Conservation (phyloP, 1,140 invertebrate genomes). For the Cephus cinctus region DNA sequence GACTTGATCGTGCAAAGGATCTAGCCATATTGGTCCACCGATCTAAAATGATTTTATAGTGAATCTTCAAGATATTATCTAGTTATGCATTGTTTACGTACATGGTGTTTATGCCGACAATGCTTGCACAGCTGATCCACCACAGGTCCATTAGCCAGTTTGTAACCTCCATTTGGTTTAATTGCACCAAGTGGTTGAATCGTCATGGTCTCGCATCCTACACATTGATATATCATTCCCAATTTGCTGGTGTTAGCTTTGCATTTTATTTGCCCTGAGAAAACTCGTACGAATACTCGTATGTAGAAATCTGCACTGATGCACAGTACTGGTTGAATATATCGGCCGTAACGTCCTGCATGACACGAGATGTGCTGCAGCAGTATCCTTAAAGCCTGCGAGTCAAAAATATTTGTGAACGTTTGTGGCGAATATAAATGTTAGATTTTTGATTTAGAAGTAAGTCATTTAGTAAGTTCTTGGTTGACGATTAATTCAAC, state of each 20-base stretch:
- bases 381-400: slow-evolving; percentile 85
- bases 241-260: slow-evolving; percentile 84
- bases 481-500: too few relatives aligned
- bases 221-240: slow-evolving; percentile 85
- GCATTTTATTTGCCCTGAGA: slow-evolving; percentile 75
- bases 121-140: slow-evolving; percentile 70
- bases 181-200: slow-evolving; percentile 75
- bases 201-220: slow-evolving; percentile 77
- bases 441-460: too few relatives aligned
- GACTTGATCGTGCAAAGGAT: slow-evolving; percentile 73
- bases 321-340: slow-evolving; percentile 88
- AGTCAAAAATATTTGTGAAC: slow-evolving; percentile 17
- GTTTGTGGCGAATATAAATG: background rate
- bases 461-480: too few relatives aligned
- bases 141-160: slow-evolving; percentile 67
- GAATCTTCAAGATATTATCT: slow-evolving; percentile 4
- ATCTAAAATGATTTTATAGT: slow-evolving; percentile 57
- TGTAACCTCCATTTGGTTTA: slow-evolving; percentile 59
- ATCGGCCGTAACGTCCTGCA: slow-evolving; percentile 90
- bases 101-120: slow-evolving; percentile 74
- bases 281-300: slow-evolving; percentile 88
- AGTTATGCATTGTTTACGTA: slow-evolving; percentile 45
- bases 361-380: slow-evolving; percentile 87
- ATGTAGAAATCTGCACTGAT: slow-evolving; percentile 98
- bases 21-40: slow-evolving; percentile 94